Evolutionary conservation across 1,140 invertebrate species (phyloP).

Genomic region (Cataglyphis hispanica): DNA sequence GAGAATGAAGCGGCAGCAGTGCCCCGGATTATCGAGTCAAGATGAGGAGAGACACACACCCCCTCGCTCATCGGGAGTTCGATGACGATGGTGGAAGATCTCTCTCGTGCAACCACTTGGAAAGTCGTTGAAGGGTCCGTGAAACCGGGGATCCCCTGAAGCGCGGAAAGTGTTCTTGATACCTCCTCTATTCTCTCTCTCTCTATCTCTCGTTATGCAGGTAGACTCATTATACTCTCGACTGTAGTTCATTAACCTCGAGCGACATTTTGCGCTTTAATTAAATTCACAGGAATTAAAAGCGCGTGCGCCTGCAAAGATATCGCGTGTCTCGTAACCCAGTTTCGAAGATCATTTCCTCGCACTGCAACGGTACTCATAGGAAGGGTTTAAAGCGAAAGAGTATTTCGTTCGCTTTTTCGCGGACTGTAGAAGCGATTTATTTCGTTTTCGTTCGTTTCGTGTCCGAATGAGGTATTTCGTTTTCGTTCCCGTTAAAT

Average conservation of each 20-base stretch:
- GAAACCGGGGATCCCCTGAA: conserved; percentile 31
- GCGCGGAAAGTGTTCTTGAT: conserved; percentile 67
- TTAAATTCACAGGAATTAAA: conserved; percentile 53
- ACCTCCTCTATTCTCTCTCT: conserved; percentile 58
- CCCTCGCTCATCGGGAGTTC: conserved; percentile 57
- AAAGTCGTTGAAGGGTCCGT: conserved; percentile 62
- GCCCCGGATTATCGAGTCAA: conserved; percentile 37
- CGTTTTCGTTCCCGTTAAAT: conserved; percentile 42
- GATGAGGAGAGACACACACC: too few relatives aligned
- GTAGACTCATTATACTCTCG: conserved; percentile 61
- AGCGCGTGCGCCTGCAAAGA: conserved; percentile 32
- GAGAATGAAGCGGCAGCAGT: not conserved
- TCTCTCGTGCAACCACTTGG: conserved; percentile 65
- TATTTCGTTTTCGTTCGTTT: conserved; percentile 52
- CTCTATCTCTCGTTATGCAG: conserved; percentile 63
- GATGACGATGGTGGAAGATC: conserved; percentile 60
- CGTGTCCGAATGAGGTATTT: conserved; percentile 2
- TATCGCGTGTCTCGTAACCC: conserved; percentile 45
- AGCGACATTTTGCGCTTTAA: conserved; percentile 61
- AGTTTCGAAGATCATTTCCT: conserved; percentile 51
- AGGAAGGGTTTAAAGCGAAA: conserved; percentile 28
- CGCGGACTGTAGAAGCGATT: conserved; percentile 45
- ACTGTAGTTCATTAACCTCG: conserved; percentile 60
- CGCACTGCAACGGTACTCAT: conserved; percentile 17
- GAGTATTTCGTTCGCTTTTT: conserved; percentile 37